Base-by-base conservation (phyloP, 2,888 invertebrate species). In the Pollenia labialis region DNA sequence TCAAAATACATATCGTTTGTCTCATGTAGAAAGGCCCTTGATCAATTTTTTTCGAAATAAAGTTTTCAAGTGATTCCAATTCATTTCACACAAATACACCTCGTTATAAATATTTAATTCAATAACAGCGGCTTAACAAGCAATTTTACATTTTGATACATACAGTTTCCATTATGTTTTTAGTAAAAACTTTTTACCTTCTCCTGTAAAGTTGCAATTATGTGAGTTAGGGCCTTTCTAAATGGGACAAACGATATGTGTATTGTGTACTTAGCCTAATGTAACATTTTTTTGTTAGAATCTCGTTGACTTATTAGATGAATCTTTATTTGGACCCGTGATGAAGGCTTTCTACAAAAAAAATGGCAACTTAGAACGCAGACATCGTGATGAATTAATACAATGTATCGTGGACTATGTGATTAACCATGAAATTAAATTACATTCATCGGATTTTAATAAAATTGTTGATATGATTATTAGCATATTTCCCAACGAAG, bases 331-430 rank as follows among this genome's bases (percentile, higher is more conserved):
- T 69, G 89, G 89, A 4, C 83, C 85, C 2, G 81, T 81, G 11
- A 83, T 88, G 56, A 87, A 80, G 9, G 62, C 83, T 4, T 88
- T 87, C 40, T 89, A 89, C 12, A 48, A 85, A 14, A 88, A 85
- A 52, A 77, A 88, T 68, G 88, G 88, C 56, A 88, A 74, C 56
- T 64, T 89, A 23, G 85, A 88, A 16, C 81, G 87, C 6, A 87
- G 86, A 58, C 88, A 89, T 62, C 89, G 89, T 9, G 88, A 89
- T 64, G 89, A 88, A 64, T 76, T 88, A 44, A 88, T 89, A 62
- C 85, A 88, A 1, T 75, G 83, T 12, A 85, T 89, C 42, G 79
- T 89, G 0, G 79, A 88, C 54, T 87, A 87, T 74, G 85, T 88
- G 4, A 86, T 87, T n/a, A 82, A 32, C 3, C 77, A 86, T 14